These are phyloP conservation scores for Hypomecis atomaria DNA, from an alignment of 2,888 invertebrate genomes.

Conservation along the genomic window DNA sequence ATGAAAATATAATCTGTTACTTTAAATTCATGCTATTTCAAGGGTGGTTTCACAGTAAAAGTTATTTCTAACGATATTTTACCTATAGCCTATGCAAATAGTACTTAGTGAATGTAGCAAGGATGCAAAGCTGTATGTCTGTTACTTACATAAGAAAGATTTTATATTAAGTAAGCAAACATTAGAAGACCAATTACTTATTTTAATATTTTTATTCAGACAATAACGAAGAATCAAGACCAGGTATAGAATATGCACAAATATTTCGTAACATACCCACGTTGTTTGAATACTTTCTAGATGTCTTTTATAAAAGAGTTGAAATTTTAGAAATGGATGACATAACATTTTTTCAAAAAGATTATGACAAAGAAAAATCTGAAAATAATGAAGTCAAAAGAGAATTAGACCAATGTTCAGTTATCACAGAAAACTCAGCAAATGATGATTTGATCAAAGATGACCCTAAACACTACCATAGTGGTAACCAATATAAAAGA, in stretches of 20 bases:
- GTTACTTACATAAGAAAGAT: not conserved
- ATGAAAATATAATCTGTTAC: no score
- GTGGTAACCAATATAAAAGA: conserved; percentile 12
- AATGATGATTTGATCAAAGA: conserved; percentile 15
- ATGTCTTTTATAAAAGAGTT: conserved; percentile 57
- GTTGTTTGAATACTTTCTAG: conserved; percentile 61
- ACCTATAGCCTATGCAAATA: no score
- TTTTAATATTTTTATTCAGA: conserved; percentile 38
- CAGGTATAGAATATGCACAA: conserved; percentile 52
- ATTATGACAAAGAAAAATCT: conserved; percentile 20
- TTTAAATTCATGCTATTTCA: no score
- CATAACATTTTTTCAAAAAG: conserved; percentile 47
- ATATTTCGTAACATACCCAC: conserved; percentile 62
- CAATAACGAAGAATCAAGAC: conserved; percentile 32
- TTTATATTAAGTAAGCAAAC: not conserved
- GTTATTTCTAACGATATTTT: no score
- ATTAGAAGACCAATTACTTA: not conserved
- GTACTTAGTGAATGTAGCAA: no score
- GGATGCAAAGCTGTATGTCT: not conserved
- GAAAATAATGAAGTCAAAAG: conserved; percentile 33
- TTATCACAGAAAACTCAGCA: not conserved
- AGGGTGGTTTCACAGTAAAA: no score
- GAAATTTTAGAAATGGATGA: conserved; percentile 63
- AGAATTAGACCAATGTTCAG: conserved; percentile 15
- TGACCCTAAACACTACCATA: not conserved